Evolutionary conservation across 2,113 vertebrate species (phyloP).

Genomic region (Otolemur garnettii): DNA sequence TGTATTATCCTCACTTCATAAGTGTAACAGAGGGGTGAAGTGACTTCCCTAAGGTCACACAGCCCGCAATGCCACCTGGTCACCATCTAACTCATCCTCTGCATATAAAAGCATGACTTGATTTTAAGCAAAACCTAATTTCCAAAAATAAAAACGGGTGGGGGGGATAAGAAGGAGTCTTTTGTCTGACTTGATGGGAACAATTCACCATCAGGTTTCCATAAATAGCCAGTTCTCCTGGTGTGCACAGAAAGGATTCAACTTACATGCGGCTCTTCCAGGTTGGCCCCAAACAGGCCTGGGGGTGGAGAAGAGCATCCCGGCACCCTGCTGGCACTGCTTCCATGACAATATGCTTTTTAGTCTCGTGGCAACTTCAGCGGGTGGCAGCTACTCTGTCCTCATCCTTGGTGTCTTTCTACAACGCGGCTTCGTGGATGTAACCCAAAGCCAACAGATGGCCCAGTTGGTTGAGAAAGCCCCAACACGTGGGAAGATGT

Average conservation of each 20-base stretch:
- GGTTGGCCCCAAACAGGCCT: not conserved
- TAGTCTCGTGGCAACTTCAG: not conserved
- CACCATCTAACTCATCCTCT: not conserved
- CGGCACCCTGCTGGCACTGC: rapidly evolving
- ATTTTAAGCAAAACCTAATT: not conserved
- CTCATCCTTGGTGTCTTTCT: not conserved
- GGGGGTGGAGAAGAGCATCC: not conserved
- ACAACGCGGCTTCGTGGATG: not conserved
- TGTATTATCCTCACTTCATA: not conserved
- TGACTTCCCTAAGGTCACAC: not conserved
- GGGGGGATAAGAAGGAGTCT: not conserved
- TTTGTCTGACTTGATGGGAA: not conserved
- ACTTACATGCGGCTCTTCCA: not conserved
- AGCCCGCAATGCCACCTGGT: not conserved
- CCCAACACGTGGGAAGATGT: rapidly evolving
- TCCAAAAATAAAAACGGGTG: constrained; percentile 9
- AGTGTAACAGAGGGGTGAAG: not conserved
- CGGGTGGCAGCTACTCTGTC: not conserved
- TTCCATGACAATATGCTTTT: not conserved
- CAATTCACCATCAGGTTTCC: not conserved
- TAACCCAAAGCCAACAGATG: not conserved
- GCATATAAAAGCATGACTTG: not conserved
- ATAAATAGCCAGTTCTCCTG: not conserved
- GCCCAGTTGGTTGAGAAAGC: not conserved
- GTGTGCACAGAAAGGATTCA: rapidly evolving